Evolutionary conservation across 2,888 invertebrate species (phyloP).

Genomic region (Troilus luridus): DNA sequence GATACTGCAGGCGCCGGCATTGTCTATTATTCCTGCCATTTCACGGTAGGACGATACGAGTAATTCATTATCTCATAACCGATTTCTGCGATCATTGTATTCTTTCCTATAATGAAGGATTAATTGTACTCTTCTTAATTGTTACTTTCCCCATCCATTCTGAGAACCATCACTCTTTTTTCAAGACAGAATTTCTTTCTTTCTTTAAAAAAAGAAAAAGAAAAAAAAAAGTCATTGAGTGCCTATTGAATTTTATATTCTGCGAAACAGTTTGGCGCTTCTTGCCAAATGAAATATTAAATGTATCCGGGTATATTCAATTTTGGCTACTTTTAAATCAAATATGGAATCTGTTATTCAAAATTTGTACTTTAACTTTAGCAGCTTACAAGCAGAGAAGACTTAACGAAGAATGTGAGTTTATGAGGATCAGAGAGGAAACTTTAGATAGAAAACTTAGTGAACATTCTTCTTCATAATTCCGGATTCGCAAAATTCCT

Average conservation of each 20-base stretch:
- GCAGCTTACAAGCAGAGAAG: not conserved
- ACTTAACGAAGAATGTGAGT: slow-evolving; percentile 17
- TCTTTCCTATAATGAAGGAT: not conserved
- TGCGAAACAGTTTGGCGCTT: not conserved
- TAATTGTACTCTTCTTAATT: not conserved
- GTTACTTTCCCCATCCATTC: too few relatives aligned
- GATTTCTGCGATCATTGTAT: not conserved
- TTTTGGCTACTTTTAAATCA: not conserved
- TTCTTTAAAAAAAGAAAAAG: not conserved
- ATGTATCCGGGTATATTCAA: not conserved
- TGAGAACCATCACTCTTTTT: too few relatives aligned
- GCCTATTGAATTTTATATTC: not conserved
- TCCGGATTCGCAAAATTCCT: not conserved
- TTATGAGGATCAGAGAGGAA: slow-evolving; percentile 20
- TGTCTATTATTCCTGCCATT: not conserved
- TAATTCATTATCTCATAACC: slow-evolving; percentile 19
- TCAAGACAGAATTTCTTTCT: not conserved
- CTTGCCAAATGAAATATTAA: not conserved
- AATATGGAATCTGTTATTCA: not conserved
- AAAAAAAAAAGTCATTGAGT: not conserved
- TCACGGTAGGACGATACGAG: slow-evolving; percentile 7
- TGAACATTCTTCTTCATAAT: not conserved
- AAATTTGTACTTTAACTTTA: not conserved
- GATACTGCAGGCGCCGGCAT: not conserved
- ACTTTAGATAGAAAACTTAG: slow-evolving; percentile 1